Evolutionary conservation across 2,888 invertebrate species (phyloP), one percentile per base, ranked within the genome.

Genomic region (Xanthia togata): DNA sequence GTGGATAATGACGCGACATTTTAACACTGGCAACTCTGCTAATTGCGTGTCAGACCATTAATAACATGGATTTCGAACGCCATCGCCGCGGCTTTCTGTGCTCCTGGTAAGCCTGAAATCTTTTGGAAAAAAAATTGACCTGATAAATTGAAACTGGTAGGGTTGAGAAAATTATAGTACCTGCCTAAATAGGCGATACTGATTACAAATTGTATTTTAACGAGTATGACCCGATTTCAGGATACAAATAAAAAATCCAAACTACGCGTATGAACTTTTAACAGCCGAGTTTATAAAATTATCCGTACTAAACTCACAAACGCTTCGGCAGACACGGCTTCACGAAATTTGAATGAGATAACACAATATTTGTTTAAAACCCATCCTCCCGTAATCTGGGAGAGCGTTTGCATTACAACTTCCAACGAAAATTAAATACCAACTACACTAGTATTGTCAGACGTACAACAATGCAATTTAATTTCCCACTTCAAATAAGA

Each of bases 1-100:
- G 83, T 82, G 79, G 83, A 89, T 91, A 90, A 90, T 89, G 87
- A 87, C 81, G 79, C 80, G 89, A 90, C 89, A 89, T 83, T 84
- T 84, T 86, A 84, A 88, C 85, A 86, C 81, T 81, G 86, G 86
- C 80, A 84, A 87, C 83, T 85, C 82, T 87, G 83, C 81, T 92
- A 91, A 92, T 91, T 92, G 90, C 83, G 55, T 87, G 89, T 86
- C 90, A 88, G 78, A 69, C 83, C 57, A 76, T 78, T 86, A 86
- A 83, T 78, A 83, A 85, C 81, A 74, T 68, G 77, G 78, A 88
- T 82, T 88, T 82, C 68, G 73, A 75, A 78, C 70, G 64, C 53
- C 55, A 73, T 70, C 23, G 63, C 67, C 35, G 4, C 11, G 72
- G 65, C 77, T 79, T 85, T 76, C 57, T 74, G 73, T 70, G 12